Evolutionary conservation across 2,113 vertebrate genomes (phyloP).

Genomic region (Catharus minimus): DNA sequence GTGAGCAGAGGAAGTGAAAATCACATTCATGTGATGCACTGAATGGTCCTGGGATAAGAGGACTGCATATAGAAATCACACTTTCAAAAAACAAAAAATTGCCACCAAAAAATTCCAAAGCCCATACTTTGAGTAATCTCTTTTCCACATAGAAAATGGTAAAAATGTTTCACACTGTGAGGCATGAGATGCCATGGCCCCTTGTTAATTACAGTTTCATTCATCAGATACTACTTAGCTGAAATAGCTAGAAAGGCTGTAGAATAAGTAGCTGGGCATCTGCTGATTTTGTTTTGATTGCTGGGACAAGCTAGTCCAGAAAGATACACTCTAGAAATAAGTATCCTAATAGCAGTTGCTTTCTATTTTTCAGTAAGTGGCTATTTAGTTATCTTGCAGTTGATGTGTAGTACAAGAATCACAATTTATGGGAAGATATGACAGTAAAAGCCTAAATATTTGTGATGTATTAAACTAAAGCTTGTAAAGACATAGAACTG

Average conservation of each 20-base stretch:
- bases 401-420: background rate
- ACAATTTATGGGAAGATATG: background rate
- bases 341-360: background rate
- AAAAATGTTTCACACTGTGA: rapidly evolving
- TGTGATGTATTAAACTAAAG: background rate
- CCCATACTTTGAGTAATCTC: rapidly evolving
- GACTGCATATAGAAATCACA: background rate
- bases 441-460: background rate
- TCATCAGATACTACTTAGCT: background rate
- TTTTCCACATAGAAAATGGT: background rate
- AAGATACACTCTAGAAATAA: background rate
- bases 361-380: background rate
- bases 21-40: rapidly evolving
- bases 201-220: background rate
- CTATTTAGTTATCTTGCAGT: background rate
- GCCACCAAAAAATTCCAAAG: background rate
- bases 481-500: background rate
- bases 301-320: background rate
- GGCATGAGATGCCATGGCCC: background rate
- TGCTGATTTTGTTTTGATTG: background rate
- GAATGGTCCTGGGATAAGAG: background rate
- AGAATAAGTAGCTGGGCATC: background rate
- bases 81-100: background rate
- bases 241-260: background rate
- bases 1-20: background rate